These are phyloP conservation scores for Gonocerus acuteangulatus DNA, from an alignment of 2,888 invertebrate species.

Conservation along the genomic window DNA sequence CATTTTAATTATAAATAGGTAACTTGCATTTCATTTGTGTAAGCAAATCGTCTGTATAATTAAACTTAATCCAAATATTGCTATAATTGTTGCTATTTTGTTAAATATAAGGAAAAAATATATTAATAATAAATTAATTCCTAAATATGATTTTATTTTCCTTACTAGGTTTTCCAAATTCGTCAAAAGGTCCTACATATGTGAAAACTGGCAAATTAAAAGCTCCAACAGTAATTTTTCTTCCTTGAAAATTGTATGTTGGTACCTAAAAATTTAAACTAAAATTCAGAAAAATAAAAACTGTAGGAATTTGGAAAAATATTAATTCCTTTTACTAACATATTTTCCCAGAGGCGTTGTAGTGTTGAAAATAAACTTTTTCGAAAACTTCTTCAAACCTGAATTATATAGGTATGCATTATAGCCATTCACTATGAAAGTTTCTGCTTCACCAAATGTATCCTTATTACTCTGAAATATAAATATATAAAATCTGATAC, in stretches of 20 bases:
- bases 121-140: not conserved
- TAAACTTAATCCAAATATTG: no score
- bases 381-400: not conserved
- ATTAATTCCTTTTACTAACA: not conserved
- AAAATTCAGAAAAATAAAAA: not conserved
- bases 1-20: no score
- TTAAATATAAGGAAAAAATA: no score
- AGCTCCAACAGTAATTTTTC: not conserved
- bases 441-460: slow-evolving; percentile 5
- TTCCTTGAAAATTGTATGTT: slow-evolving; percentile 4
- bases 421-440: not conserved
- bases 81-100: no score
- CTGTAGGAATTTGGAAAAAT: not conserved
- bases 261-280: not conserved
- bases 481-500: not conserved
- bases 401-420: not conserved
- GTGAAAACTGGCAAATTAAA: slow-evolving; percentile 11
- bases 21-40: no score
- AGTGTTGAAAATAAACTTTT: not conserved
- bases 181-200: not conserved
- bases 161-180: slow-evolving; percentile 1
- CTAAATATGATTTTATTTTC: not conserved
- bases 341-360: not conserved
- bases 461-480: not conserved
- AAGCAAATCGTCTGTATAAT: no score